phyloP scores from a whole-genome alignment of 92 coral and sea anemone genomes.

The Epizoanthus ramosus region DNA sequence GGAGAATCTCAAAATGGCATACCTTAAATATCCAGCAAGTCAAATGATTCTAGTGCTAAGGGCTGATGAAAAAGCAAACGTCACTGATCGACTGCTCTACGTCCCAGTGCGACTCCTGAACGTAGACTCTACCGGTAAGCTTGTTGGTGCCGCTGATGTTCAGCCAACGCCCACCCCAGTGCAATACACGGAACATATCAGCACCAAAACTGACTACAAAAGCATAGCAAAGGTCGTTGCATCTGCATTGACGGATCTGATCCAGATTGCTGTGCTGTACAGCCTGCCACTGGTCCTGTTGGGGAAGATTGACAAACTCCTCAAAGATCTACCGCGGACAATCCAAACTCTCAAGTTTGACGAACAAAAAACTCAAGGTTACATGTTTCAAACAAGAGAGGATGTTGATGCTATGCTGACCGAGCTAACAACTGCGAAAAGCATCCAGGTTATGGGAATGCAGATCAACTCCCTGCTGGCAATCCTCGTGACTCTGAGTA shows the following conservation, averaged over 20 bases:
- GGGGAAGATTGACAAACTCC: constrained; percentile 63
- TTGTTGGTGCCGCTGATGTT: neutral
- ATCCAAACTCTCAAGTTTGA: constrained; percentile 56
- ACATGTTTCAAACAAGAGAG: constrained; percentile 50
- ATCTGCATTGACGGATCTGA: constrained; percentile 40
- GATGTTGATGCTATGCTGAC: constrained; percentile 36
- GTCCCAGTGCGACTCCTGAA: neutral
- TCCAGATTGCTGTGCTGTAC: constrained; percentile 69
- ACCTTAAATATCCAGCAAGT: neutral
- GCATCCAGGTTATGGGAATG: constrained; percentile 66
- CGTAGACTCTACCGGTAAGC: neutral
- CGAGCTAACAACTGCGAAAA: constrained; percentile 44
- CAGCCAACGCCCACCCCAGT: neutral
- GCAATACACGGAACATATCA: constrained; percentile 3
- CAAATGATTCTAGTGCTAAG: neutral
- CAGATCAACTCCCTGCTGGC: constrained; percentile 62
- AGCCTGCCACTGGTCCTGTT: constrained; percentile 67
- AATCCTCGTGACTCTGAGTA: constrained; percentile 47
- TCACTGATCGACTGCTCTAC: neutral
- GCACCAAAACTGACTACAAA: constrained; percentile 7
- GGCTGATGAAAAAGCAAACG: neutral
- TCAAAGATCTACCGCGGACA: constrained; percentile 54
- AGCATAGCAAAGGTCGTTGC: constrained; percentile 47
- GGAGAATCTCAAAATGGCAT: neutral
- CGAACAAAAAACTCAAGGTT: constrained; percentile 45